Percentiles rank a stretch among this genome's conserved stretches.
These are phyloP conservation scores for Cantharis rufa DNA, from an alignment of 2,888 invertebrate genomes.

Conservation along the genomic window DNA sequence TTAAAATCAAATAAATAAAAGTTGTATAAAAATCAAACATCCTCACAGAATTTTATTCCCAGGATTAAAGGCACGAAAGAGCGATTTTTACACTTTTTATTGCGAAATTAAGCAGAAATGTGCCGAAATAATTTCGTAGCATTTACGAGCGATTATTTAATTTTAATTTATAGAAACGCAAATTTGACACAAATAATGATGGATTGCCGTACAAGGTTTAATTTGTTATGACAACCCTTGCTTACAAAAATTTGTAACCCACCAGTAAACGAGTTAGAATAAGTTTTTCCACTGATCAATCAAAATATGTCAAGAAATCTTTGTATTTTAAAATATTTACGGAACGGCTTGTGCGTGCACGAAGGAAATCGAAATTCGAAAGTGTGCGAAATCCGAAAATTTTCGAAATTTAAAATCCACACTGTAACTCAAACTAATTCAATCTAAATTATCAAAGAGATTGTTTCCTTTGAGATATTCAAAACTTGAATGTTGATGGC, in stretches of 20 bases:
- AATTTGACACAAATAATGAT: constrained; percentile 17
- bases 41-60: not conserved
- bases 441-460: not conserved
- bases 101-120: not conserved
- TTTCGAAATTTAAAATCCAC: not conserved
- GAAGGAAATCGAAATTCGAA: not conserved
- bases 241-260: constrained; percentile 17
- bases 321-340: not conserved
- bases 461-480: not conserved
- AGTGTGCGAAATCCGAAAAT: not conserved
- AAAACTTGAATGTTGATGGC: not conserved
- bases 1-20: not conserved
- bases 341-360: not conserved
- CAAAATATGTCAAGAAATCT: constrained; percentile 27
- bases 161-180: not conserved
- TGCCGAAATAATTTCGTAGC: not conserved
- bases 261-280: constrained; percentile 20
- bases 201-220: constrained; percentile 17
- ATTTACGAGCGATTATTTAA: not conserved
- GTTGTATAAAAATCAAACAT: not conserved
- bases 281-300: constrained; percentile 21
- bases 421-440: not conserved
- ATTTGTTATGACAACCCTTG: constrained; percentile 33
- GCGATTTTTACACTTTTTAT: not conserved
- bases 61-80: not conserved